These are phyloP conservation scores for Aphidius colemani DNA, from an alignment of 2,888 invertebrate genomes.

Conservation along the genomic window DNA sequence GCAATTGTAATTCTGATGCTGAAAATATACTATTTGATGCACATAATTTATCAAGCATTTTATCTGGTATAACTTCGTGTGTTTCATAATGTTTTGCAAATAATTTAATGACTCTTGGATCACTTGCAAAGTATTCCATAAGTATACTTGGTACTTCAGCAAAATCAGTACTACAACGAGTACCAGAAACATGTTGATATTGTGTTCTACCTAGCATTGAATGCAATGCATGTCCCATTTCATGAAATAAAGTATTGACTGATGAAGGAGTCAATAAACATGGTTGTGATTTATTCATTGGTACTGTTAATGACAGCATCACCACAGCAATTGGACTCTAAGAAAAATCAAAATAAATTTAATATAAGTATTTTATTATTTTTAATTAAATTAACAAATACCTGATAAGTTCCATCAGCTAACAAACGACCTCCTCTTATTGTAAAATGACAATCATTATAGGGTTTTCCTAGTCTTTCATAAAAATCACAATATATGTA, in stretches of 20 bases:
- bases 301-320: constrained; percentile 83
- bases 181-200: constrained; percentile 97
- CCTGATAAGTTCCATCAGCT: constrained; percentile 82
- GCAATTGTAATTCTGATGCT: constrained; percentile 86
- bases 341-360: constrained; percentile 27
- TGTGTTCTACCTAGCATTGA: constrained; percentile 95
- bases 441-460: constrained; percentile 99
- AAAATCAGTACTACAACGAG: constrained; percentile 95
- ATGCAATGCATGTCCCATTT: constrained; percentile 99
- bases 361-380: constrained; percentile 1
- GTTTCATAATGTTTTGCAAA: constrained; percentile 94
- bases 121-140: constrained; percentile 96
- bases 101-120: constrained; percentile 79
- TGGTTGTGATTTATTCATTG: constrained; percentile 72
- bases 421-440: constrained; percentile 89
- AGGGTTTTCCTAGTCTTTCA: constrained; percentile 87
- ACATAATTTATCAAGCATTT: constrained; percentile 79
- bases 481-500: constrained; percentile 98
- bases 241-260: constrained; percentile 97
- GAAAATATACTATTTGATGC: constrained; percentile 85
- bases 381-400: constrained; percentile 44
- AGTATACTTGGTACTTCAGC: constrained; percentile 99
- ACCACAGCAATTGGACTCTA: constrained; percentile 90
- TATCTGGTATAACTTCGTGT: constrained; percentile 79
- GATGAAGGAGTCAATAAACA: constrained; percentile 81